These are phyloP conservation scores for Sphaeramia orbicularis DNA, from an alignment of 2,797 vertebrate species.

Conservation along the genomic window DNA sequence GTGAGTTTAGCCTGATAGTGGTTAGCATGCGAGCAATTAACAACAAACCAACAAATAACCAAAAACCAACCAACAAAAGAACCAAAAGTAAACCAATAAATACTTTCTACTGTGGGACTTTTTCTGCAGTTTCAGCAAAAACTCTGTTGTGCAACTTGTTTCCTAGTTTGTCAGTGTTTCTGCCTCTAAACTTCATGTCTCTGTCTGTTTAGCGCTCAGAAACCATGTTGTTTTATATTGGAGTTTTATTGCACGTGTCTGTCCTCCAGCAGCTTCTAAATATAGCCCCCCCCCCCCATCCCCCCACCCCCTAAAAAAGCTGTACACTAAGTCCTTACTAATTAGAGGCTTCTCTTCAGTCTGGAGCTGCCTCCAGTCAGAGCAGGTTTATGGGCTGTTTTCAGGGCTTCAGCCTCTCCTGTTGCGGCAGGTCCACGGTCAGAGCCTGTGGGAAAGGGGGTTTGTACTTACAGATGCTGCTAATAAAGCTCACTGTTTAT, in stretches of 20 bases:
- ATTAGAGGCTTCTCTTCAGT: constrained; percentile 73
- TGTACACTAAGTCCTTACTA: constrained; percentile 67
- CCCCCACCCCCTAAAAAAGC: constrained; percentile 35
- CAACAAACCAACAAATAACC: too few species aligned
- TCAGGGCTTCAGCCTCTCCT: constrained; percentile 28
- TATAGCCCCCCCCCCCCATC: constrained; percentile 61
- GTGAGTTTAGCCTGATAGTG: too few species aligned
- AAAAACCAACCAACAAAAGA: too few species aligned
- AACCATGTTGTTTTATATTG: constrained; percentile 67
- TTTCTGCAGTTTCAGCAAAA: too few species aligned
- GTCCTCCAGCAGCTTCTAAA: constrained; percentile 75
- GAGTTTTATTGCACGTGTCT: constrained; percentile 73
- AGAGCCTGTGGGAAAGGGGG: constrained; percentile 31
- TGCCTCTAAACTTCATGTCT: constrained; percentile 43
- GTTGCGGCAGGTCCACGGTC: constrained; percentile 35
- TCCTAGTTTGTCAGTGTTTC: constrained; percentile 35
- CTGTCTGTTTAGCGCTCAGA: constrained; percentile 54
- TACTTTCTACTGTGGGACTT: too few species aligned
- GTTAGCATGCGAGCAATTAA: too few species aligned
- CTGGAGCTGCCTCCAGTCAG: constrained; percentile 58
- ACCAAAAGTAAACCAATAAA: too few species aligned
- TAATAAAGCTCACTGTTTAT: constrained; percentile 47
- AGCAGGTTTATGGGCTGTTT: constrained; percentile 66
- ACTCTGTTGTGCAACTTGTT: constrained; percentile 14
- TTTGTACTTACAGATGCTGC: constrained; percentile 38